These are phyloP conservation scores for Eriocheir sinensis DNA, from an alignment of 1,140 invertebrate species.

Conservation along the genomic window DNA sequence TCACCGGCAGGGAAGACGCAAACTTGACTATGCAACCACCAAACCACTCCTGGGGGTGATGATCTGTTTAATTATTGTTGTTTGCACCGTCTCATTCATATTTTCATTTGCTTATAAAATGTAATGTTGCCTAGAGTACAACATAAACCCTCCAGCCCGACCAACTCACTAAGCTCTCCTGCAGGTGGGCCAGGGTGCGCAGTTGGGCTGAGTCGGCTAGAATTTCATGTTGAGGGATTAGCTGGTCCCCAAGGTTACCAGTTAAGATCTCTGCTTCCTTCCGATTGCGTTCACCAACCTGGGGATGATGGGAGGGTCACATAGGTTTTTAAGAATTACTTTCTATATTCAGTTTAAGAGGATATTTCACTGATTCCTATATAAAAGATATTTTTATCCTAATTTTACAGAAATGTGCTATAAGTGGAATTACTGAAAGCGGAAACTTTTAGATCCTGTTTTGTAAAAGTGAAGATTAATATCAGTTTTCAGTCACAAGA, in stretches of 20 bases:
- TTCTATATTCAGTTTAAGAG: no score
- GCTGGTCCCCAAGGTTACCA: conserved; percentile 92
- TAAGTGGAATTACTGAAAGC: no score
- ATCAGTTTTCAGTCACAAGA: no score
- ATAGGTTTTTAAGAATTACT: no score
- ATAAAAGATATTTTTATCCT: no score
- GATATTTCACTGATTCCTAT: no score
- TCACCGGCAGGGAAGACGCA: conserved; percentile 80
- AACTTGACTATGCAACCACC: conserved; percentile 83
- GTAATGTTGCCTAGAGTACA: neutral
- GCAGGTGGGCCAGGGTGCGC: conserved; percentile 91
- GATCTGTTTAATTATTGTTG: neutral
- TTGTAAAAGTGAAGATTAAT: no score
- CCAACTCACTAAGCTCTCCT: conserved; percentile 90
- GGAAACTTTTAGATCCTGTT: no score
- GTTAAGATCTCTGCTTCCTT: conserved; percentile 96
- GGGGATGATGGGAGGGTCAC: conserved; percentile 80
- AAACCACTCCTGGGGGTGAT: conserved; percentile 87
- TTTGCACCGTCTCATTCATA: neutral
- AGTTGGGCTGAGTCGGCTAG: conserved; percentile 90
- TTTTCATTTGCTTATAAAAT: neutral
- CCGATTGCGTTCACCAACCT: conserved; percentile 90
- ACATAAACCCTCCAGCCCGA: neutral
- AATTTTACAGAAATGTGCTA: no score
- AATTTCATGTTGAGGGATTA: conserved; percentile 92